These are phyloP conservation scores for Aspidapion aeneum DNA, from an alignment of 2,888 invertebrate genomes.

Conservation along the genomic window DNA sequence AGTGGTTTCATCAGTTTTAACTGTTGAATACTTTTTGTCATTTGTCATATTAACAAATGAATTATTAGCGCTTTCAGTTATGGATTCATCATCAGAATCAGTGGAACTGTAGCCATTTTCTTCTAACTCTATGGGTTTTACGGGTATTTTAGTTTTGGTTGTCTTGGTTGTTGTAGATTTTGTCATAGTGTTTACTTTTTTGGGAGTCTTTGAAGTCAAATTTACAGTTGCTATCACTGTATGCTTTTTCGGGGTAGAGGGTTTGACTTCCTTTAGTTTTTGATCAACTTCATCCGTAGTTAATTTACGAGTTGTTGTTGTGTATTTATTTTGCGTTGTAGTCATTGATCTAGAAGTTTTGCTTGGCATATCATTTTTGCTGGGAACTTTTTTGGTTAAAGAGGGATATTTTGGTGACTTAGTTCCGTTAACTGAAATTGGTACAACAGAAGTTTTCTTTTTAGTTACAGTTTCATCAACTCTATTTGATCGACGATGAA, in stretches of 20 bases:
- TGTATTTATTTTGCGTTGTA: conserved; percentile 19
- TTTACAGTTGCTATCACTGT: conserved; percentile 38
- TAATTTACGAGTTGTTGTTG: conserved; percentile 29
- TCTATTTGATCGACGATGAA: conserved; percentile 35
- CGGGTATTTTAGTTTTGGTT: conserved; percentile 15
- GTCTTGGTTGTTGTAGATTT: conserved; percentile 20
- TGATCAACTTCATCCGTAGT: background rate
- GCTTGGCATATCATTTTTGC: conserved; percentile 12
- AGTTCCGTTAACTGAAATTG: conserved; percentile 13
- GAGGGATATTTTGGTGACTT: conserved; percentile 24
- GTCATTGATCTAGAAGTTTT: conserved; percentile 14
- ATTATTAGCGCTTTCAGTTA: conserved; percentile 33
- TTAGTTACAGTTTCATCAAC: conserved; percentile 35
- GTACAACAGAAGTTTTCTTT: conserved; percentile 21
- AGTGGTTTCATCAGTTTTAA: conserved; percentile 47
- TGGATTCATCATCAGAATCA: conserved; percentile 36
- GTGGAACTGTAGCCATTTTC: conserved; percentile 33
- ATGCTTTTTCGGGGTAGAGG: conserved; percentile 25
- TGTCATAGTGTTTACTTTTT: conserved; percentile 20
- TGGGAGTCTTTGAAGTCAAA: conserved; percentile 25
- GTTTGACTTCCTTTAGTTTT: conserved; percentile 27
- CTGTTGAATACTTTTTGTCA: conserved; percentile 47
- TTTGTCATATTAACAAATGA: conserved; percentile 28
- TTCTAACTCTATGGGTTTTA: conserved; percentile 13
- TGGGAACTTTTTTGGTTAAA: conserved; percentile 18